Evolutionary conservation across 2,888 invertebrate genomes (phyloP), one percentile per base, ranked within the genome.

Genomic region (Drosophila pegasa): DNA sequence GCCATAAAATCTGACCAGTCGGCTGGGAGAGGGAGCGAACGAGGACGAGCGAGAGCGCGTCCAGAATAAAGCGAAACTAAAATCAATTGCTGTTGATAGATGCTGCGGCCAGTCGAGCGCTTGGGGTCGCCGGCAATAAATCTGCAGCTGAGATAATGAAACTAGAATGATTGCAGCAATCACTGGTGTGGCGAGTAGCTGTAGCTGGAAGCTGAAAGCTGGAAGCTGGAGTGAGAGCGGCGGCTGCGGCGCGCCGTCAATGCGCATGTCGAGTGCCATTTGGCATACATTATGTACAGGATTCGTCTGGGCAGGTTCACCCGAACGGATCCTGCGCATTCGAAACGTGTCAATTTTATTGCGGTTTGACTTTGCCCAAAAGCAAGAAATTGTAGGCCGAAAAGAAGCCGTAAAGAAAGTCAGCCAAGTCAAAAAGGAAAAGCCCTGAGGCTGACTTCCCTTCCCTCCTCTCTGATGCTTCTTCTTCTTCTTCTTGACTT

Each of bases 161-260:
- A 91, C 90, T 90, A 90, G 87, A 90, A 90, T 90, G 90, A 90
- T 91, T 89, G 90, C 89, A 64, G 87, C 90, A 90, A 90, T 90
- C 89, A 90, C 88, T 89, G 89, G 85, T 91, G 90, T 85, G 90
- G 91, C 86, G 55, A 78, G 72, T 38, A 33, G 47, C 18, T 6
- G 8, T 8, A 3, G 16, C 22, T 20, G 35, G 25, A 7, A 14
- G 27, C 45, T 29, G 16, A n/a, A n/a, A n/a, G n/a, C n/a, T n/a
- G n/a, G n/a, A n/a, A n/a, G n/a, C n/a, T 27, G 10, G 16, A 10
- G 10, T 16, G 14, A 40, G 25, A 29, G 14, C 57, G 41, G 68
- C 14, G 63, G 14, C 9, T 48, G n/a, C n/a, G 27, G 62, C 48
- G 56, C 38, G 41, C 47, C n/a, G 14, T 27, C 68, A 66, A 18